Percentiles rank a stretch among this genome's conserved stretches.
These are phyloP conservation scores for Willowsia nigromaculata DNA, from an alignment of 2,888 invertebrate genomes.

Conservation along the genomic window DNA sequence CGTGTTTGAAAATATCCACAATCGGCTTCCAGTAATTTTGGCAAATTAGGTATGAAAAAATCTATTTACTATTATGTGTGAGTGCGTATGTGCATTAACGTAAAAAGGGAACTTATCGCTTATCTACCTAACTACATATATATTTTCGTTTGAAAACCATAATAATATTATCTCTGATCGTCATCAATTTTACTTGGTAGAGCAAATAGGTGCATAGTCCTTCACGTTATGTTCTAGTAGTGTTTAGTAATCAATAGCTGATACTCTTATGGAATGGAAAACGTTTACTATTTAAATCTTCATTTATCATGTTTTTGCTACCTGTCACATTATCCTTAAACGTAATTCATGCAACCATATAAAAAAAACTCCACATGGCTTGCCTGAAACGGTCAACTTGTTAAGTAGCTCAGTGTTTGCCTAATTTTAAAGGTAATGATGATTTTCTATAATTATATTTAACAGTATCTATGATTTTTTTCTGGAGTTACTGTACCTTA, in stretches of 20 bases:
- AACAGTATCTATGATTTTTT: neutral
- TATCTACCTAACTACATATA: too few relatives aligned
- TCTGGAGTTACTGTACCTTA: conserved; percentile 29
- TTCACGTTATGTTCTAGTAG: conserved; percentile 9
- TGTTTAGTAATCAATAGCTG: neutral
- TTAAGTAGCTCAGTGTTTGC: neutral
- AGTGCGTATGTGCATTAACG: neutral
- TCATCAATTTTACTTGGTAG: too few relatives aligned
- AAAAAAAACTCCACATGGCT: too few relatives aligned
- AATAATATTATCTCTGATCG: neutral
- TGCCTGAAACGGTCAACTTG: neutral
- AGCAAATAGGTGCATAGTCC: neutral
- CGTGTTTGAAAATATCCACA: neutral
- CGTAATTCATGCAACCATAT: neutral
- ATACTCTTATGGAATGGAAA: neutral
- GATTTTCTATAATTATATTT: too few relatives aligned
- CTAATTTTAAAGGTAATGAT: conserved; percentile 1
- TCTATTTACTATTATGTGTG: neutral
- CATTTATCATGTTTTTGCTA: too few relatives aligned
- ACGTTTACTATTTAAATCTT: neutral
- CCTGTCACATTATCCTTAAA: too few relatives aligned
- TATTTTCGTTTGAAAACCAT: neutral
- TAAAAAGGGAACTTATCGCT: neutral
- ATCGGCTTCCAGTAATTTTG: conserved; percentile 6
- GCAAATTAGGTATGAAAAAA: conserved; percentile 5